Percentiles rank a stretch among this genome's conserved stretches.
These are phyloP conservation scores for Lathronympha strigana DNA, from an alignment of 2,888 invertebrate species.

Conservation along the genomic window DNA sequence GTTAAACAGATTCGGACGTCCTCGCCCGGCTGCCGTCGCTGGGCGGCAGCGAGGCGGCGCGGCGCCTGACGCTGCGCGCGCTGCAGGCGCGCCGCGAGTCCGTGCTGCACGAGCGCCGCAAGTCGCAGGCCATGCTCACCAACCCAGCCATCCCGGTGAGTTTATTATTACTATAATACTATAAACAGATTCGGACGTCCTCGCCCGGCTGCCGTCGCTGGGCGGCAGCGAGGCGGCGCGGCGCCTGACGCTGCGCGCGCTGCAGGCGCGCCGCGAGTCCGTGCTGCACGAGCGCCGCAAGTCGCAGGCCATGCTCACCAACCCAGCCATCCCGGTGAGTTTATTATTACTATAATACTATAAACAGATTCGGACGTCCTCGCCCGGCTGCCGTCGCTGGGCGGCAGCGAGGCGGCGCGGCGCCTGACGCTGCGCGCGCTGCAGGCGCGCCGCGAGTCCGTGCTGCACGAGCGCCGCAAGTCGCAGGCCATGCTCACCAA, in stretches of 20 bases:
- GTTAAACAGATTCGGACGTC: constrained; percentile 37
- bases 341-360: too few relatives aligned
- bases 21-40: constrained; percentile 65
- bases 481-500: constrained; percentile 72
- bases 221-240: constrained; percentile 69
- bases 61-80: constrained; percentile 91
- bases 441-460: constrained; percentile 92
- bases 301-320: constrained; percentile 72
- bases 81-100: constrained; percentile 92
- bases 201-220: too few relatives aligned
- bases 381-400: constrained; percentile 64
- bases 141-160: constrained; percentile 19
- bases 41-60: constrained; percentile 80
- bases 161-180: too few relatives aligned
- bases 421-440: constrained; percentile 92
- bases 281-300: constrained; percentile 89
- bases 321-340: constrained; percentile 6
- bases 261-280: constrained; percentile 92
- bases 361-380: too few relatives aligned
- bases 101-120: constrained; percentile 88
- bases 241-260: constrained; percentile 91
- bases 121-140: constrained; percentile 78
- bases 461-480: constrained; percentile 88
- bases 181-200: too few relatives aligned
- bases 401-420: constrained; percentile 81